These are phyloP conservation scores for Dryomyza anilis DNA, from an alignment of 2,888 invertebrate genomes.

Conservation along the genomic window DNA sequence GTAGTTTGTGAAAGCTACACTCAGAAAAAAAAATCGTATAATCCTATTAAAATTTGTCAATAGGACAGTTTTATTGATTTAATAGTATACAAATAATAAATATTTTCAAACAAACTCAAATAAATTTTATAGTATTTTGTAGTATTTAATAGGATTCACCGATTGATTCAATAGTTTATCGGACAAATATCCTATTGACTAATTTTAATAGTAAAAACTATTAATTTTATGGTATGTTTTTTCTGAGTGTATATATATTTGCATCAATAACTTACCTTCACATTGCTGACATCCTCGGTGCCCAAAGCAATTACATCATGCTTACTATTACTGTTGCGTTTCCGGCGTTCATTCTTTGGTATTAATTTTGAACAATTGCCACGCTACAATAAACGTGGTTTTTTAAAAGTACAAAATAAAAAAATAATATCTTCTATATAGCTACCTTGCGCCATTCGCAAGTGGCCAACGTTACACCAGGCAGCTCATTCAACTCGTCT, in stretches of 20 bases:
- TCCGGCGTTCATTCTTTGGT: neutral
- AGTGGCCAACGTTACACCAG: constrained; percentile 17
- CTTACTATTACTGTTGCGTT: neutral
- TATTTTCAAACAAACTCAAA: no score
- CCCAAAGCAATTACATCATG: neutral
- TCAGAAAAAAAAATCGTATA: no score
- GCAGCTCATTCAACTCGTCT: constrained; percentile 29
- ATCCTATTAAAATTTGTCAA: no score
- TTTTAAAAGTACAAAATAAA: no score
- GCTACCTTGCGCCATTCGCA: constrained; percentile 29
- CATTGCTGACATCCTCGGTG: constrained; percentile 2
- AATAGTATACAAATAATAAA: no score
- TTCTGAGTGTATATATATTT: neutral
- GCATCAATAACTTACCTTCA: constrained; percentile 1
- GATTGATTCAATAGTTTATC: no score
- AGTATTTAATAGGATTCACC: no score
- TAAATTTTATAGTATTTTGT: no score
- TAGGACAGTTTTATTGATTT: no score
- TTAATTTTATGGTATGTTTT: neutral
- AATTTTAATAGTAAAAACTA: neutral
- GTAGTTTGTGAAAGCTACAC: no score
- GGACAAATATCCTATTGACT: no score
- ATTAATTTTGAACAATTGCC: constrained; percentile 18
- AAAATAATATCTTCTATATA: neutral
- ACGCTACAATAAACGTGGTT: no score